Evolutionary conservation across 2,797 vertebrate genomes (phyloP), one percentile per base, ranked within the genome.

Genomic region (Tapirus indicus): DNA sequence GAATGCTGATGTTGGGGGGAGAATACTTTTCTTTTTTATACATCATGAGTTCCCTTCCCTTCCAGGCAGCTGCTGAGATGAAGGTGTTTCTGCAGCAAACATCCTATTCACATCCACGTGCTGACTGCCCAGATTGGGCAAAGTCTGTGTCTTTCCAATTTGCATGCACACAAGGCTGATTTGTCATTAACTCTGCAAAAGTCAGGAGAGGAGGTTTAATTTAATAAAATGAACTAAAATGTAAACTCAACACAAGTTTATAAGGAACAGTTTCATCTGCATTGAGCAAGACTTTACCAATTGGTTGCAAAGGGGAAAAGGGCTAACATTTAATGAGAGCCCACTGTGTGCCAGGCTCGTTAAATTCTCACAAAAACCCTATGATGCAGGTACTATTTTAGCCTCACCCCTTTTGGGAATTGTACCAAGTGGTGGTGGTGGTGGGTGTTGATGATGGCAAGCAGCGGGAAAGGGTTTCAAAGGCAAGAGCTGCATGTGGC

Each of bases 191-290:
- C 10, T 23, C 49, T 77, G 47, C 23, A 41, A 84, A 92, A 87
- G 69, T 83, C 88, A 80, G 12, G 71, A 95, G 18, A 91, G 47
- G 44, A 78, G 54, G n/a, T 64, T 97, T 93, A 58, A 75, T 62
- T 95, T 94, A 79, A 71, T 85, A 49, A 69, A 75, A 38, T 56
- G 29, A 92, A 82, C 91, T 90, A 74, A 92, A 90, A 82, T 68
- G 38, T 69, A 90, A 79, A 44, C 54, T 47, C 66, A 64, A 78
- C 3, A 32, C 9, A 84, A 72, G 27, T 83, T 90, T 60, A 87
- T 58, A 58, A 78, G 25, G 23, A 83, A 64, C 1, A 16, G 58
- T 69, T 85, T 92, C 72, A 71, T 92, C 72, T 88, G 21, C 11
- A 12, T 56, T 21, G 25, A 91, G 27, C 29, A 66, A 91, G 27